Conservation (phyloP, 1,140 invertebrate genomes). For the Drosophila santomea region DNA sequence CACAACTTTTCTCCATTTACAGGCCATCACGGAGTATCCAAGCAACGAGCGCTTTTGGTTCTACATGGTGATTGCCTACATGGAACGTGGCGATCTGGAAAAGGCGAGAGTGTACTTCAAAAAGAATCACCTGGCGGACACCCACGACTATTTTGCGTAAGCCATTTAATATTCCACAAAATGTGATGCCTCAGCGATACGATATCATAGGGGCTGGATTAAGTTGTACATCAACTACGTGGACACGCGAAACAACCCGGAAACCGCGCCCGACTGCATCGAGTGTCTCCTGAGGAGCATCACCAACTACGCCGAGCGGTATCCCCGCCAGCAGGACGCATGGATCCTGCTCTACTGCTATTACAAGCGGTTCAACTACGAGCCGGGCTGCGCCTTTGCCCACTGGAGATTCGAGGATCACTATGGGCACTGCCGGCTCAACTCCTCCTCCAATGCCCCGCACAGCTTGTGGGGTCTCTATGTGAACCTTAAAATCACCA, state of each 20-base stretch:
- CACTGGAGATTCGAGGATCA: constrained; percentile 51
- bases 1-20: neutral
- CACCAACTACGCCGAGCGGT: constrained; percentile 13
- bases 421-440: neutral
- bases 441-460: neutral
- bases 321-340: constrained; percentile 28
- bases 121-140: neutral
- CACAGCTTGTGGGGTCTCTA: constrained; percentile 43
- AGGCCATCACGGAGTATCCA: constrained; percentile 16
- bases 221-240: constrained; percentile 49
- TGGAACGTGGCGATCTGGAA: constrained; percentile 44
- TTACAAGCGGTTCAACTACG: constrained; percentile 57
- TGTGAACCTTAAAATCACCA: constrained; percentile 9
- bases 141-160: constrained; percentile 55
- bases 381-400: constrained; percentile 51
- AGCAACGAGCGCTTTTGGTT: constrained; percentile 30
- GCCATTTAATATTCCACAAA: constrained; percentile 16
- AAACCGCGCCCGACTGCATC: constrained; percentile 47
- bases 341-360: constrained; percentile 69
- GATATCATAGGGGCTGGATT: constrained; percentile 56
- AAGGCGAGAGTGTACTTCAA: constrained; percentile 34
- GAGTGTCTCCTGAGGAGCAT: constrained; percentile 59
- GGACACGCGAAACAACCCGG: constrained; percentile 41
- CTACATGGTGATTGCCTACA: constrained; percentile 41
- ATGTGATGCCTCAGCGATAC: neutral